Evolutionary conservation across 2,888 invertebrate species (phyloP), one percentile per base, ranked within the genome.

Genomic region (Drosophila mayaguana): DNA sequence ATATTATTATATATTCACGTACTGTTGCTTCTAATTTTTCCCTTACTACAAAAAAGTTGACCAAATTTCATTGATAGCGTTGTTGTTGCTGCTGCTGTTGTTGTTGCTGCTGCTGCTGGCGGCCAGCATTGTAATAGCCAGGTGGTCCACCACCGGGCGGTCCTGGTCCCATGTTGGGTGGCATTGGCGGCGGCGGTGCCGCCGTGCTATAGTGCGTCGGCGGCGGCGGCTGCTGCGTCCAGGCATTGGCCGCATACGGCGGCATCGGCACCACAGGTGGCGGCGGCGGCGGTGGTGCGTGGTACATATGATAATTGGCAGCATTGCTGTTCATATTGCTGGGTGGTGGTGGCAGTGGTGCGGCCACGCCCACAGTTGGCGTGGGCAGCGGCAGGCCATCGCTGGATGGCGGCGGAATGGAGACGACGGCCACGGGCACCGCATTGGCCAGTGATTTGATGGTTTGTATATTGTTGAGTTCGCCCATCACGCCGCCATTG

Each of bases 401-500:
- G 20, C 14, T 63, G 25, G 59, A 16, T 16, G 36, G 69, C 59
- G 65, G 62, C 45, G 55, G 72, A 40, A 72, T 71, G 20, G 72
- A 51, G 18, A 77, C 48, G 22, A 75, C 69, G 12, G 70, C 20
- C 1, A 75, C 45, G 14, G 90, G 77, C 43, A 81, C 78, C 9
- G 89, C 74, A 60, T 72, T 90, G 34, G 91, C 88, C 51, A 92
- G 80, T 12, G 92, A 91, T 43, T 91, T 92, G 22, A 91, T 92
- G 43, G 71, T 78, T 67, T 91, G 91, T 71, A 91, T 91, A 55
- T 89, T 92, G 64, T 87, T 92, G 3, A 89, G 59, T 53, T 92
- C 92, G 45, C 59, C 50, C 38, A 48, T 9, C 25, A 59, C 18
- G 66, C 74, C 60, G 51, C 64, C 65, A 68, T 82, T 87, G 40